Evolutionary conservation across 1,140 invertebrate species (phyloP).

Genomic region (Lamellibrachia luymesi): DNA sequence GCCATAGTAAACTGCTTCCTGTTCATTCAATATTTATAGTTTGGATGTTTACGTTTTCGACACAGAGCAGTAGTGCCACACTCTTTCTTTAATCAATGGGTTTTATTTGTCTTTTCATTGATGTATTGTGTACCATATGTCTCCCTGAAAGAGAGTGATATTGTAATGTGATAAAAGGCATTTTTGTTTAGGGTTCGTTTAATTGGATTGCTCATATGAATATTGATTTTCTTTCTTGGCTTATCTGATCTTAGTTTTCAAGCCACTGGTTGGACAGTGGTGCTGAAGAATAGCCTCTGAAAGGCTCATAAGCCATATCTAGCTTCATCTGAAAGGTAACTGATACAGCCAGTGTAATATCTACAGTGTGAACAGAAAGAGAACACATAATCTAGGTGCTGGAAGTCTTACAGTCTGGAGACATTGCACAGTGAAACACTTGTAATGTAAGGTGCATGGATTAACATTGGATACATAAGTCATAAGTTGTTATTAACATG

Average conservation of each 20-base stretch:
- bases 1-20: not conserved
- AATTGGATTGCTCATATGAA: not conserved
- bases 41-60: not conserved
- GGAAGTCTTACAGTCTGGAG: not conserved
- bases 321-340: not conserved
- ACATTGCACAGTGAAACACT: not conserved
- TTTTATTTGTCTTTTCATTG: not conserved
- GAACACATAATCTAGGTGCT: not conserved
- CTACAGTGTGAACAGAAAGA: not conserved
- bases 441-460: not conserved
- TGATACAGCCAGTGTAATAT: not conserved
- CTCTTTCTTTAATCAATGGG: not conserved
- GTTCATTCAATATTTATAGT: not conserved
- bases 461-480: too few species aligned
- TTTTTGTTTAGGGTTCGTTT: not conserved
- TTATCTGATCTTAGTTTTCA: not conserved
- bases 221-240: not conserved
- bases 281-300: not conserved
- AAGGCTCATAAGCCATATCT: not conserved
- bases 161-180: not conserved
- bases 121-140: not conserved
- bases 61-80: not conserved
- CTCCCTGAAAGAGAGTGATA: not conserved
- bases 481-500: not conserved
- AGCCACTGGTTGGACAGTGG: not conserved